Evolutionary conservation across 92 coral and sea anemone species (phyloP).

Genomic region (Paramuricea clavata): DNA sequence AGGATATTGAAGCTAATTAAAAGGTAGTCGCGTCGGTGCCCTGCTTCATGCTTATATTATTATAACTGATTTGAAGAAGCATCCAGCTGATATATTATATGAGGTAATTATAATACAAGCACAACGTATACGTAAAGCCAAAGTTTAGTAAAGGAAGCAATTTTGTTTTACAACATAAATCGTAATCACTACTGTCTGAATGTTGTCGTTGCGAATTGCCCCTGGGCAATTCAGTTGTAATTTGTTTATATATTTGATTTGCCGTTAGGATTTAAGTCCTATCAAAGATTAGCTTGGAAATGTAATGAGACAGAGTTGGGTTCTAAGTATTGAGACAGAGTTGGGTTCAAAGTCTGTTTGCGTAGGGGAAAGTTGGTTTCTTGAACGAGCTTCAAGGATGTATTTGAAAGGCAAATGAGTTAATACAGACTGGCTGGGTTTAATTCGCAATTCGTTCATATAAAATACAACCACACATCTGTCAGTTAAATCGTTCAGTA

Average conservation of each 20-base stretch:
- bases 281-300: not conserved
- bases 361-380: not conserved
- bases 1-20: constrained; percentile 7
- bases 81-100: not conserved
- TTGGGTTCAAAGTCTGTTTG: too few relatives aligned
- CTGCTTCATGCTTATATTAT: not conserved
- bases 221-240: not conserved
- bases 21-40: not conserved
- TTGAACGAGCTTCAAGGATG: not conserved
- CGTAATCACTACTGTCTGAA: not conserved
- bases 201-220: not conserved
- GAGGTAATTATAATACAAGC: not conserved
- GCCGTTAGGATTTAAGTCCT: not conserved
- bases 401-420: not conserved
- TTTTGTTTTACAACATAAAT: not conserved
- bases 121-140: not conserved
- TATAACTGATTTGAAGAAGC: not conserved
- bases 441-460: too few relatives aligned
- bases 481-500: too few relatives aligned
- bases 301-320: too few relatives aligned
- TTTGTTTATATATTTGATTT: not conserved
- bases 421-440: not conserved
- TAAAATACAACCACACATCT: too few relatives aligned
- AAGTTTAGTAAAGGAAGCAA: too few relatives aligned
- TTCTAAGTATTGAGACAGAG: too few relatives aligned